Evolutionary conservation across 2,888 invertebrate species (phyloP).

Genomic region (Trilocha varians): DNA sequence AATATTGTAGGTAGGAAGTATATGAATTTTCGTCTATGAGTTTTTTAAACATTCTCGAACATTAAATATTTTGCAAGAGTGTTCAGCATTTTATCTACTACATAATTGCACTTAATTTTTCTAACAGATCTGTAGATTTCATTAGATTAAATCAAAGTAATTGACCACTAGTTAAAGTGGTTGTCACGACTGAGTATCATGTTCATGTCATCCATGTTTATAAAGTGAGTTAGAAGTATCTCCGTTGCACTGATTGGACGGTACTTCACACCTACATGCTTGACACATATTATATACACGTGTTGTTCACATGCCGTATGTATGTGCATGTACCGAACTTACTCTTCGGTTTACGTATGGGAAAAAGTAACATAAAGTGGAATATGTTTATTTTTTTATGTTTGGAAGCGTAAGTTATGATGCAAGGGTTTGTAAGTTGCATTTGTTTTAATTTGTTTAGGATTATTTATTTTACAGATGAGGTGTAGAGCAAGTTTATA

Average conservation of each 20-base stretch:
- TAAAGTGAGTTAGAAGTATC: slow-evolving; percentile 24
- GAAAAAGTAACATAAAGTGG: slow-evolving; percentile 18
- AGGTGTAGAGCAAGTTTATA: too few relatives aligned
- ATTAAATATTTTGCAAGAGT: too few relatives aligned
- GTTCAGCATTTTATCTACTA: too few relatives aligned
- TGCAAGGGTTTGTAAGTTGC: not conserved
- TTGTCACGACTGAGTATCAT: not conserved
- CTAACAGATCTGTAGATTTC: not conserved
- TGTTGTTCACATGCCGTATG: not conserved
- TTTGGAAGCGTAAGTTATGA: not conserved
- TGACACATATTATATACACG: not conserved
- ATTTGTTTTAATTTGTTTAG: too few relatives aligned
- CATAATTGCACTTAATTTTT: too few relatives aligned
- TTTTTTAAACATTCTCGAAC: too few relatives aligned
- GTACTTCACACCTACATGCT: not conserved
- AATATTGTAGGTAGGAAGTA: too few relatives aligned
- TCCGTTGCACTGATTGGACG: slow-evolving; percentile 30
- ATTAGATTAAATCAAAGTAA: not conserved
- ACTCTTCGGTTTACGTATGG: slow-evolving; percentile 11
- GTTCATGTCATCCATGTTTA: slow-evolving; percentile 30
- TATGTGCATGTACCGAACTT: not conserved
- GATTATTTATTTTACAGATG: too few relatives aligned
- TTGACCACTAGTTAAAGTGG: not conserved
- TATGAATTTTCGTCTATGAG: too few relatives aligned
- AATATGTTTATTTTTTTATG: slow-evolving; percentile 1